Percentiles rank a stretch among this genome's conserved stretches.
These are phyloP conservation scores for Egretta garzetta DNA, from an alignment of 2,113 vertebrate species.

Conservation along the genomic window DNA sequence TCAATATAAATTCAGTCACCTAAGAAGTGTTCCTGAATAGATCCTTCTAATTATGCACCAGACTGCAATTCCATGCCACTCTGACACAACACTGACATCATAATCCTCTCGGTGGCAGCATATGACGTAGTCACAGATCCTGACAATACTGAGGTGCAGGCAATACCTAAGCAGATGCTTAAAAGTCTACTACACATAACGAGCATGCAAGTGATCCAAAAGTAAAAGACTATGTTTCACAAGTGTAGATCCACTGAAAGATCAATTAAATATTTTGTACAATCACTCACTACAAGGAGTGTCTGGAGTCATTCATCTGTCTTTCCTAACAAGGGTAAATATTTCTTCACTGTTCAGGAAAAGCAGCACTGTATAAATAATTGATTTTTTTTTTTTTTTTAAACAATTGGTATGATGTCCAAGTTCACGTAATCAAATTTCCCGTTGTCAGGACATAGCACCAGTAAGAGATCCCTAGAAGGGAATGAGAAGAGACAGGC, in stretches of 20 bases:
- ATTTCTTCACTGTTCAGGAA: background rate
- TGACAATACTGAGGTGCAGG: background rate
- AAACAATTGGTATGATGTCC: background rate
- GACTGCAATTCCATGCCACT: background rate
- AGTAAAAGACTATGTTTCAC: background rate
- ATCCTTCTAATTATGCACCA: conserved; percentile 12
- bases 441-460: background rate
- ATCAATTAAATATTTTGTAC: background rate
- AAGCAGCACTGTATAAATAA: background rate
- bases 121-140: background rate
- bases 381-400: background rate
- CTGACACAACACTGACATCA: conserved; percentile 14
- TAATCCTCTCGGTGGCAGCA: conserved; percentile 22
- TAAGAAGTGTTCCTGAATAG: background rate
- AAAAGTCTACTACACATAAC: background rate
- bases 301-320: background rate
- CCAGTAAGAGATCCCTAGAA: background rate
- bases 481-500: background rate
- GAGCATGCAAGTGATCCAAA: background rate
- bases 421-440: background rate
- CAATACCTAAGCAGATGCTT: conserved; percentile 7
- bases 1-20: conserved; percentile 5
- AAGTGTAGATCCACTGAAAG: background rate
- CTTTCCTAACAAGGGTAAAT: conserved; percentile 3
- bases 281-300: background rate